Evolutionary conservation across 2,888 invertebrate species (phyloP).

Genomic region (Drosophila borborema): DNA sequence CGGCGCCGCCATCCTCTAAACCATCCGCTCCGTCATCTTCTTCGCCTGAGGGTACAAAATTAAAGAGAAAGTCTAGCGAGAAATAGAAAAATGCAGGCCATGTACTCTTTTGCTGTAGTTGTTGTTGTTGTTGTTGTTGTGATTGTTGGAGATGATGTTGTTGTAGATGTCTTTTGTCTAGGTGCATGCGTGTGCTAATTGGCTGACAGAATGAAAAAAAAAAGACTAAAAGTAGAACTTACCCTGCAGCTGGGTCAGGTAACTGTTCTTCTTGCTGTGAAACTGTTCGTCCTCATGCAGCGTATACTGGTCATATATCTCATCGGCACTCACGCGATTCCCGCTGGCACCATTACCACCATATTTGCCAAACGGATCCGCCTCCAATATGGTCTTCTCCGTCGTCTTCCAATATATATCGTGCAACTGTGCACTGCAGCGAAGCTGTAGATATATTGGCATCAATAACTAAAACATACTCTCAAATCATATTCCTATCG

Average conservation of each 20-base stretch:
- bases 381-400: conserved; percentile 88
- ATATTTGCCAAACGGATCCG: conserved; percentile 82
- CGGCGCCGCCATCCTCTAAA: conserved; percentile 69
- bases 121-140: conserved; percentile 13
- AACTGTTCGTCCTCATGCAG: conserved; percentile 82
- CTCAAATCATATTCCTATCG: not conserved
- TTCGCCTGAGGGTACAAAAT: conserved; percentile 82
- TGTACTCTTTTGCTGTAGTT: conserved; percentile 44
- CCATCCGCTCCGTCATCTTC: conserved; percentile 68
- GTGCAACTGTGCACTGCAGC: conserved; percentile 89
- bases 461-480: too few species aligned
- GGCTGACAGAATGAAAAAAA: conserved; percentile 28
- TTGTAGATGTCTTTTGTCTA: conserved; percentile 13
- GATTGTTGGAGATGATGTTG: conserved; percentile 18
- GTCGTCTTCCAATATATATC: conserved; percentile 89
- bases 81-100: conserved; percentile 74
- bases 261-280: conserved; percentile 83
- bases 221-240: conserved; percentile 41
- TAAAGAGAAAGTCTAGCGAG: conserved; percentile 82
- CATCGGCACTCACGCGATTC: conserved; percentile 76
- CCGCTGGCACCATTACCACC: conserved; percentile 71
- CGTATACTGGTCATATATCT: conserved; percentile 83
- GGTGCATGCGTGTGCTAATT: conserved; percentile 59
- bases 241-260: conserved; percentile 85
- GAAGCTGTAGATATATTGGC: conserved; percentile 84